Evolutionary conservation across 53 echinoderm and acorn worm species (phyloP).

Genomic region (Crossaster papposus): DNA sequence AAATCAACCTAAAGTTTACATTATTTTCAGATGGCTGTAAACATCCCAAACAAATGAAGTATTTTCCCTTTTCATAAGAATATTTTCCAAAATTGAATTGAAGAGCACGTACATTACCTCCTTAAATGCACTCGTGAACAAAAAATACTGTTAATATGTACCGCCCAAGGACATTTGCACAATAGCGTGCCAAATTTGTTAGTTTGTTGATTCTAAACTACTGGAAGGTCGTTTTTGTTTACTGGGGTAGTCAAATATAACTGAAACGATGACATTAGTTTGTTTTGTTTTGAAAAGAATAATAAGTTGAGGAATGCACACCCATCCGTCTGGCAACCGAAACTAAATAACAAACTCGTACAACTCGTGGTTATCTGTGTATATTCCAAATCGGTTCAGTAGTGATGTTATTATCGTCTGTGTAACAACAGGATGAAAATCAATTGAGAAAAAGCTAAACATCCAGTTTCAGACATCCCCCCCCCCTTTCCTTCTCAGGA

Average conservation of each 20-base stretch:
- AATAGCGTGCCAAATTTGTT: neutral
- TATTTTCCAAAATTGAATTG: too few species aligned
- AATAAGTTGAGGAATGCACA: neutral
- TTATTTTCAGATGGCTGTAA: too few species aligned
- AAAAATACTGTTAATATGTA: too few species aligned
- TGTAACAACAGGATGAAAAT: constrained; percentile 26
- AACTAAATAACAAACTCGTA: neutral
- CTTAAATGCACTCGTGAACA: too few species aligned
- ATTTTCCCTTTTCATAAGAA: too few species aligned
- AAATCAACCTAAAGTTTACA: too few species aligned
- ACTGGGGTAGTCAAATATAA: neutral
- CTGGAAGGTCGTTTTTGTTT: neutral
- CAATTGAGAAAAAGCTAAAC: neutral
- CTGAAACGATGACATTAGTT: neutral
- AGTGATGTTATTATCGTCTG: neutral
- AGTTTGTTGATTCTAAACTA: neutral
- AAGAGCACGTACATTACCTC: too few species aligned
- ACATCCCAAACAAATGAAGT: too few species aligned
- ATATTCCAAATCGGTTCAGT: neutral
- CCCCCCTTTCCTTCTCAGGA: neutral
- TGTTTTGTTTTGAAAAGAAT: neutral
- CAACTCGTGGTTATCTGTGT: neutral
- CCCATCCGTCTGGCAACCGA: neutral
- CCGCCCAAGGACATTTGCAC: neutral
- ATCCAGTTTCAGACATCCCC: neutral